These are phyloP conservation scores for Leucoma salicis DNA, from an alignment of 2,888 invertebrate genomes.

Conservation along the genomic window DNA sequence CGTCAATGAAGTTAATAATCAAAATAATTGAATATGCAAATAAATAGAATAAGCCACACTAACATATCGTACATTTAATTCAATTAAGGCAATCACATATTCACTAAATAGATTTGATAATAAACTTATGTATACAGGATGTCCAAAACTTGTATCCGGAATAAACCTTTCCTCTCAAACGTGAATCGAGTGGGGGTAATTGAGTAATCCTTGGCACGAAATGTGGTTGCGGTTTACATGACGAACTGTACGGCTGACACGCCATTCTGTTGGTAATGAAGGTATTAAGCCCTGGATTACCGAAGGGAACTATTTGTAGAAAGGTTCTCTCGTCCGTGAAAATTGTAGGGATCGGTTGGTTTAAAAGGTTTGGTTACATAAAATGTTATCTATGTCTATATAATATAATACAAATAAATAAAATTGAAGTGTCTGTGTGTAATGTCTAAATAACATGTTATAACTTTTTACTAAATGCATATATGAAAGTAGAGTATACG, in stretches of 20 bases:
- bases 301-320: conserved; percentile 5
- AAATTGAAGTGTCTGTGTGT: no score
- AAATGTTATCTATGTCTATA: not conserved
- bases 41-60: no score
- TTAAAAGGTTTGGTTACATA: not conserved
- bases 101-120: conserved; percentile 8
- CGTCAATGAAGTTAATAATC: no score
- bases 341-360: not conserved
- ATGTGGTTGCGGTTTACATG: conserved; percentile 20
- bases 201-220: conserved; percentile 34
- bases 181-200: conserved; percentile 14
- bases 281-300: conserved; percentile 15
- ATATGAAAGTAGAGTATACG: no score
- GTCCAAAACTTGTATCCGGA: conserved; percentile 3
- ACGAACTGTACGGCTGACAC: conserved; percentile 30
- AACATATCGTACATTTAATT: not conserved
- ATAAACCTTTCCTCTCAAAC: not conserved
- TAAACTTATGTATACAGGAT: conserved; percentile 4
- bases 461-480: no score
- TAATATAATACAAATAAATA: no score
- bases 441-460: no score
- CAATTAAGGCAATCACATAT: not conserved
- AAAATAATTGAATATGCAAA: no score
- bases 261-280: conserved; percentile 25
- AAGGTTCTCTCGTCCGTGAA: conserved; percentile 8